Conservation (phyloP, 35 echinoderm and acorn worm genomes). For the Ophioderma brevispina region DNA sequence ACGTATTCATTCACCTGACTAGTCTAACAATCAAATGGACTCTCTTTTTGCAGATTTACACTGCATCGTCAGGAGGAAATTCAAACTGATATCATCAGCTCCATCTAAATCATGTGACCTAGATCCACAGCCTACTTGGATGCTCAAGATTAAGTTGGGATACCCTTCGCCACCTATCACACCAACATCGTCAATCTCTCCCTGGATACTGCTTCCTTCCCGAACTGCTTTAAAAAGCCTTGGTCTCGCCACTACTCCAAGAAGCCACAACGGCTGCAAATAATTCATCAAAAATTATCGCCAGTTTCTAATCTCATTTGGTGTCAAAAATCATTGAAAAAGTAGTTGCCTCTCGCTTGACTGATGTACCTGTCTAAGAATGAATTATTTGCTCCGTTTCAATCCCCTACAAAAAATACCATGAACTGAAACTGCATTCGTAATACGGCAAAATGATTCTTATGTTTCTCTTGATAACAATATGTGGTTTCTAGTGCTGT, state of each 20-base stretch:
- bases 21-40: background rate
- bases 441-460: background rate
- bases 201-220: background rate
- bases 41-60: background rate
- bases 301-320: background rate
- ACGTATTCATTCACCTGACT: background rate
- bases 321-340: background rate
- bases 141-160: background rate
- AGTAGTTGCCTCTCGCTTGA: background rate
- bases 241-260: background rate
- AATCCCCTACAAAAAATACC: too few relatives aligned
- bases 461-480: background rate
- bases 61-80: background rate
- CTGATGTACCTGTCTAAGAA: background rate
- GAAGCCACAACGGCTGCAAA: background rate
- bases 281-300: background rate
- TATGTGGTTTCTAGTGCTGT: background rate
- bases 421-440: background rate
- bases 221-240: background rate
- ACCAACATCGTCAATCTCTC: background rate
- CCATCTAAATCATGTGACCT: slow-evolving; percentile 10
- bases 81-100: slow-evolving; percentile 6
- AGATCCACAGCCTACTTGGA: background rate
- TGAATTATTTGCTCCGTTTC: background rate
- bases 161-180: background rate